A percentile compares a stretch with the other conserved stretches of the same genome.
Evolutionary conservation across 64 coral and sea anemone species (phyloP).

Genomic region (Platygyra sinensis): DNA sequence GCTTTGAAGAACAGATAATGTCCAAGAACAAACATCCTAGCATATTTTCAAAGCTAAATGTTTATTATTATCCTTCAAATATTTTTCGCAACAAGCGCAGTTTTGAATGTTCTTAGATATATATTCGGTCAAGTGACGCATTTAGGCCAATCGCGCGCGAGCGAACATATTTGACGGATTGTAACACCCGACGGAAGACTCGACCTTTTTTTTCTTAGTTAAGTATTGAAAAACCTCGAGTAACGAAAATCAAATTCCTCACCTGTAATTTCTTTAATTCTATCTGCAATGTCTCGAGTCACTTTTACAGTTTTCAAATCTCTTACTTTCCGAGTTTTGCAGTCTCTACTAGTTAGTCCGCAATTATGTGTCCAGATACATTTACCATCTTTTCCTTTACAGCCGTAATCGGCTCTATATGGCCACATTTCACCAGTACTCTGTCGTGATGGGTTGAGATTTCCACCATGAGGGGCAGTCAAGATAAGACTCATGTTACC

Average conservation of each 20-base stretch:
- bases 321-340: not conserved
- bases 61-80: too few relatives aligned
- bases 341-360: not conserved
- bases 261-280: conserved; percentile 19
- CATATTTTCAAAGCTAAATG: too few relatives aligned
- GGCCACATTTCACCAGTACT: not conserved
- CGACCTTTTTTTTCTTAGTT: too few relatives aligned
- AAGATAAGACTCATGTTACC: conserved; percentile 30
- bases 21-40: too few relatives aligned
- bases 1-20: too few relatives aligned
- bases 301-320: not conserved
- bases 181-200: too few relatives aligned
- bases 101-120: too few relatives aligned
- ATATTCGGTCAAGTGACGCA: too few relatives aligned
- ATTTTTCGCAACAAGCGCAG: too few relatives aligned
- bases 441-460: not conserved
- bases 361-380: conserved; percentile 44
- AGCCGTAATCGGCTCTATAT: not conserved
- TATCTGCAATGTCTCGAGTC: conserved; percentile 11
- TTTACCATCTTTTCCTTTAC: not conserved
- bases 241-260: not conserved
- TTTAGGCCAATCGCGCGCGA: too few relatives aligned
- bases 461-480: conserved; percentile 25
- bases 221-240: too few relatives aligned
- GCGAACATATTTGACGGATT: too few relatives aligned